A percentile compares a stretch with the other conserved stretches of the same genome.
phyloP scores from a whole-genome alignment of 2,797 vertebrate genomes.

The Onychomys torridus region DNA sequence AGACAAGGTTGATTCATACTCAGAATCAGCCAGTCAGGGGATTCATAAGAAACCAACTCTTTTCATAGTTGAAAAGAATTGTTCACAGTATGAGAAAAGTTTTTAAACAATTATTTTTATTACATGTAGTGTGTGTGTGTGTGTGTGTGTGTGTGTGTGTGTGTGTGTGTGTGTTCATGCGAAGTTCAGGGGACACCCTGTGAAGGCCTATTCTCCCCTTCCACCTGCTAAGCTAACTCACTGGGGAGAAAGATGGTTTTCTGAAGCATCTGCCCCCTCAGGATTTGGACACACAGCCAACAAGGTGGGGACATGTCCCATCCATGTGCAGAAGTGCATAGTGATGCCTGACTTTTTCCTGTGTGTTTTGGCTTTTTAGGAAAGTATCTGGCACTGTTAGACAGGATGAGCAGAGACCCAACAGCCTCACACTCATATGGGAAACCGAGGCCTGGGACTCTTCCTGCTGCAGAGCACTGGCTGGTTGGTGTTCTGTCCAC shows the following conservation, averaged over 20 bases:
- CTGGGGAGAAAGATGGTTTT: background rate
- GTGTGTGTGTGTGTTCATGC: background rate
- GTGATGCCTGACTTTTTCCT: background rate
- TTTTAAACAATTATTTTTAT: background rate
- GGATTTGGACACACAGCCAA: too few species aligned
- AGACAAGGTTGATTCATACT: background rate
- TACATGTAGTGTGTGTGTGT: background rate
- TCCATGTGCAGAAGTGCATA: background rate
- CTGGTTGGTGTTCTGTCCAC: background rate
- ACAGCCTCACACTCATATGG: background rate
- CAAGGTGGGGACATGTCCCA: background rate
- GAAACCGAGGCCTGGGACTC: background rate
- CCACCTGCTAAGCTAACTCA: background rate
- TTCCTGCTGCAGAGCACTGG: background rate
- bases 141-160: background rate
- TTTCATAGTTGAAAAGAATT: background rate
- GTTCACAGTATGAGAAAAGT: background rate
- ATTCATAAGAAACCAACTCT: background rate
- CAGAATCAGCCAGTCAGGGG: background rate
- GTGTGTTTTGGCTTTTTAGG: background rate
- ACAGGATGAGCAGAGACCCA: background rate
- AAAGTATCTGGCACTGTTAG: background rate
- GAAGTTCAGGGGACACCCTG: background rate
- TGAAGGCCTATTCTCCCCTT: background rate
- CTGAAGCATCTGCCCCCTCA: fast-evolving